Percentiles rank a stretch among this genome's conserved stretches.
Evolutionary conservation across 2,797 vertebrate genomes (phyloP).

Genomic region (Siniperca obscura): DNA sequence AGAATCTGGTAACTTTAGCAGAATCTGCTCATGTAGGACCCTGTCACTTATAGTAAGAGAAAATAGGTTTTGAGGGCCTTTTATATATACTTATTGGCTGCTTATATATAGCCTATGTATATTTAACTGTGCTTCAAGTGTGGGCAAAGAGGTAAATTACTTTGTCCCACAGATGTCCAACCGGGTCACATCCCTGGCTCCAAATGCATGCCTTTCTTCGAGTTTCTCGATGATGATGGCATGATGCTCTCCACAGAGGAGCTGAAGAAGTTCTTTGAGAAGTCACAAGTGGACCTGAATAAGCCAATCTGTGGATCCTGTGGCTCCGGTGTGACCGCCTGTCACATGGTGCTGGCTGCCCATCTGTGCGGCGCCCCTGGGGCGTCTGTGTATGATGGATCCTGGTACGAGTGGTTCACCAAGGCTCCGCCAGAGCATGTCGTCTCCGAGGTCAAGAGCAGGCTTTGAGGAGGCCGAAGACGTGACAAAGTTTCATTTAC

Average conservation of each 20-base stretch:
- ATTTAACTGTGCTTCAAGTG: neutral
- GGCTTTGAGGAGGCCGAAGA: slow-evolving; percentile 22
- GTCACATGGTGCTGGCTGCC: slow-evolving; percentile 89
- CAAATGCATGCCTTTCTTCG: slow-evolving; percentile 88
- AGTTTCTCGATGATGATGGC: slow-evolving; percentile 85
- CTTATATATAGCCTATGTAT: neutral
- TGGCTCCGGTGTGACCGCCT: slow-evolving; percentile 91
- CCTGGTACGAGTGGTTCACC: slow-evolving; percentile 91
- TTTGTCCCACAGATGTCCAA: slow-evolving; percentile 35
- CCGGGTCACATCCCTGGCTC: slow-evolving; percentile 88
- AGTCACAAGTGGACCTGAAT: slow-evolving; percentile 86
- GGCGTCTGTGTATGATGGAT: slow-evolving; percentile 88
- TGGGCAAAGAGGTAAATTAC: neutral
- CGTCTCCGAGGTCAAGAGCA: slow-evolving; percentile 78
- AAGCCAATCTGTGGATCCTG: slow-evolving; percentile 87
- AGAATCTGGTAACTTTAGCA: neutral
- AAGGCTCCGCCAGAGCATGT: slow-evolving; percentile 85
- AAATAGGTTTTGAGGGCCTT: neutral
- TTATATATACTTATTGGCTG: neutral
- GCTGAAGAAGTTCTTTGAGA: slow-evolving; percentile 81
- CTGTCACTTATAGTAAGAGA: no score
- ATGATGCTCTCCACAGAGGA: slow-evolving; percentile 86
- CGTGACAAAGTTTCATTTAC: neutral
- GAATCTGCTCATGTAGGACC: neutral
- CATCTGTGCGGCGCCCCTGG: slow-evolving; percentile 87